Base-by-base conservation (phyloP, 2,797 vertebrate species). In the Microcaecilia unicolor region DNA sequence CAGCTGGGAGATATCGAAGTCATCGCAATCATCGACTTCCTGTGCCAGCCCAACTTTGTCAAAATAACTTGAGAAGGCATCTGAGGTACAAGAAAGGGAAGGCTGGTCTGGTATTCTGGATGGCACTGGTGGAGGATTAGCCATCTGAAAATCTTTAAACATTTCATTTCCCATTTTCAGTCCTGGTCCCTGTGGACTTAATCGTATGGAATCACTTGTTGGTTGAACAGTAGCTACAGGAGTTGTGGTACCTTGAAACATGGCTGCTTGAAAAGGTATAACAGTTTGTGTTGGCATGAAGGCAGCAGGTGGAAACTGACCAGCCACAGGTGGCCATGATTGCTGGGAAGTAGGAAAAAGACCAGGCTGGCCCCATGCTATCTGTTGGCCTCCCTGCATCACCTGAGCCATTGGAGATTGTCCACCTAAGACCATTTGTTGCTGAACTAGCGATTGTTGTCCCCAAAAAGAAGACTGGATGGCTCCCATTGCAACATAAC, bases 1-100 rank as follows among this genome's bases (percentile, higher is more conserved):
- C 89, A 98, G 87, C 70, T 97, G 95, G 61, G 93, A 97, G 75
- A 98, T 98, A 82, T 98, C 95, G 44, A 97, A 97, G 83, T 98
- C 95, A 42, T 97, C 94, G 72, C 92, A 95, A 87, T 98, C 93
- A 34, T 98, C 95, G 26, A 90, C 85, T 66, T 98, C 95, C 83
- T 95, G 90, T 58, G 88, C 90, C 55, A 93, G 83, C 72, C 95
- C 93, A 74, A 98, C 93, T 66, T 93, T 94, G 86, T 67, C 94
- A 78, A 97, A 97, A 71, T 97, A 98, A 79, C 76, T 81, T 80
- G 84, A 91, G 86, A 98, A 95, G 70, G 95, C 92, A 59, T 97
- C 93, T 71, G 93, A 91, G 82, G 92, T 95, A 74, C 88, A 90
- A 55, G 77, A 51, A 78, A 98, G 83, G 65, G 64, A 81, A 71